These are phyloP conservation scores for Pteromalus puparum DNA, from an alignment of 1,140 invertebrate species.

Conservation along the genomic window DNA sequence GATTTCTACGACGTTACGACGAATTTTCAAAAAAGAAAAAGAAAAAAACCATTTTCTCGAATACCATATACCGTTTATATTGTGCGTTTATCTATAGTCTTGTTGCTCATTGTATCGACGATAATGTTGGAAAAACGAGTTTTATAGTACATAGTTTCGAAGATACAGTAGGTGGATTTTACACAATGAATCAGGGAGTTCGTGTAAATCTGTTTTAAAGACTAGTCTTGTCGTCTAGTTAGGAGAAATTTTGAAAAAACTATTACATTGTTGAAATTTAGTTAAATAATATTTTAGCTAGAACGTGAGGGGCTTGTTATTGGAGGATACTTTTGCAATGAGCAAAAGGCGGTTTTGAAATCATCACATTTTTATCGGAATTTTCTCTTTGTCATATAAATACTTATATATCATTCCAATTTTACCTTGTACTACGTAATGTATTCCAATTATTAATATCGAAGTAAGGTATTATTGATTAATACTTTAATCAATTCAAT, in stretches of 20 bases:
- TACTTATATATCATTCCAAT: conserved; percentile 36
- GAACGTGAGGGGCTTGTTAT: conserved; percentile 35
- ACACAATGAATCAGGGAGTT: conserved; percentile 55
- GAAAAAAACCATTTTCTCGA: not conserved
- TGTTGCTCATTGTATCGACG: conserved; percentile 58
- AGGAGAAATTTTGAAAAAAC: conserved; percentile 36
- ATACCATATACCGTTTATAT: conserved; percentile 57
- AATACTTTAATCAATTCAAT: conserved; percentile 12
- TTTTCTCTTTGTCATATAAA: conserved; percentile 32
- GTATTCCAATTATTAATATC: conserved; percentile 43
- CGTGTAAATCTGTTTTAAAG: conserved; percentile 20
- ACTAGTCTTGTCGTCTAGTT: conserved; percentile 45
- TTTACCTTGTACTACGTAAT: conserved; percentile 16
- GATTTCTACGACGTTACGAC: not conserved
- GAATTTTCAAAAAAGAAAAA: conserved; percentile 15
- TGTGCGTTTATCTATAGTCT: conserved; percentile 59
- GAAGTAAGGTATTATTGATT: conserved; percentile 40
- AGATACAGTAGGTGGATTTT: conserved; percentile 16
- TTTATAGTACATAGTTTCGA: conserved; percentile 42
- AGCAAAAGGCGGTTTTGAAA: conserved; percentile 26
- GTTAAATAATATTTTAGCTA: conserved; percentile 39
- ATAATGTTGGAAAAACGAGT: conserved; percentile 52
- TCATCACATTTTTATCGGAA: conserved; percentile 37
- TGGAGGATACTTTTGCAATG: conserved; percentile 17
- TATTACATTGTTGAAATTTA: conserved; percentile 45